Percentiles rank a stretch among this genome's conserved stretches.
Evolutionary conservation across 1,140 invertebrate species (phyloP).

Genomic region (Euborellia annulipes): DNA sequence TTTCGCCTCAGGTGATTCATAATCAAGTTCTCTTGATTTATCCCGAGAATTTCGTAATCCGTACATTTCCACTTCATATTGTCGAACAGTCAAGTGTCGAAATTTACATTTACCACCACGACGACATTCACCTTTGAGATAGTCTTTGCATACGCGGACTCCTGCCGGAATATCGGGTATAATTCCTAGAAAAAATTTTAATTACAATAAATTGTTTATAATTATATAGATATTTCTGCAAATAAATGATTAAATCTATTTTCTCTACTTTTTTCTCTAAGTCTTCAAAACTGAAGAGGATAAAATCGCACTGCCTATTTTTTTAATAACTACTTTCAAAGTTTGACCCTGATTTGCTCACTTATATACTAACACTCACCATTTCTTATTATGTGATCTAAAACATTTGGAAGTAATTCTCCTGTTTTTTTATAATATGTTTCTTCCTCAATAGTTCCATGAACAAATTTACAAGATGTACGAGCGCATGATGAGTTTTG

Average conservation of each 20-base stretch:
- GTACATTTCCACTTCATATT: constrained; percentile 26
- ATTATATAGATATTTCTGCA: too few species aligned
- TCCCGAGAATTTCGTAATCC: too few species aligned
- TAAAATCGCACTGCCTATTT: too few species aligned
- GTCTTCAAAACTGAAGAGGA: too few species aligned
- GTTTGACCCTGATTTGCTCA: too few species aligned
- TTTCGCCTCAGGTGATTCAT: constrained; percentile 16
- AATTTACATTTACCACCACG: constrained; percentile 36
- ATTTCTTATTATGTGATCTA: constrained; percentile 20
- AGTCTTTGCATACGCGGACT: constrained; percentile 60
- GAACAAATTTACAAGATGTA: constrained; percentile 54
- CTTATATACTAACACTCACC: too few species aligned
- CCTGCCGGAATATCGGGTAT: constrained; percentile 17
- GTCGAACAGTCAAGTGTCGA: constrained; percentile 33
- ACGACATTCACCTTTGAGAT: constrained; percentile 54
- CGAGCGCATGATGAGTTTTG: constrained; percentile 56
- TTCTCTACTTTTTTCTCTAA: too few species aligned
- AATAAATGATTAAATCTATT: too few species aligned
- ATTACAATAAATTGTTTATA: too few species aligned
- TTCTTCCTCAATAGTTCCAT: constrained; percentile 61
- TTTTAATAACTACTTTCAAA: too few species aligned
- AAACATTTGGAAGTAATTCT: constrained; percentile 43
- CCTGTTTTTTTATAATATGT: constrained; percentile 53
- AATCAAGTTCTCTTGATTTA: constrained; percentile 2
- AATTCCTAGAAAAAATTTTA: constrained; percentile 8